A percentile compares a stretch with the other conserved stretches of the same genome.
Conservation (phyloP, 2,888 invertebrate species). For the Apodemia duryi region DNA sequence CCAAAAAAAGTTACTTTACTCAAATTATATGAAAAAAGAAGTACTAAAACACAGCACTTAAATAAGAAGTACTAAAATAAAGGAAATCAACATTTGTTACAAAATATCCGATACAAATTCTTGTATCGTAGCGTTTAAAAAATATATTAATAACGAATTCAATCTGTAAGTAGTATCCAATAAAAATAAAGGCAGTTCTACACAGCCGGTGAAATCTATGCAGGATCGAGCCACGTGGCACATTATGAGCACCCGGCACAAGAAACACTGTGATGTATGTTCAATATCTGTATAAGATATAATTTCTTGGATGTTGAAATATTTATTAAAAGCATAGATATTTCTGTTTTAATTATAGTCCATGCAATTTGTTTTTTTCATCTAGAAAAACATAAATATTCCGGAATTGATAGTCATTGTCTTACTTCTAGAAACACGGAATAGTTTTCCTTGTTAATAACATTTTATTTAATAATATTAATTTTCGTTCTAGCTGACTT, state of each 20-base stretch:
- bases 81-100: background rate
- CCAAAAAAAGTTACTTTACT: too few relatives aligned
- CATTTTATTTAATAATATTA: background rate
- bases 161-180: constrained; percentile 14
- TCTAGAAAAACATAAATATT: too few relatives aligned
- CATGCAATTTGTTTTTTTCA: too few relatives aligned
- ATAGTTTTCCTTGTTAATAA: too few relatives aligned
- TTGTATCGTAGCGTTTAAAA: constrained; percentile 7
- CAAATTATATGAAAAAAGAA: too few relatives aligned
- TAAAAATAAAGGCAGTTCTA: constrained; percentile 12
- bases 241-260: constrained; percentile 24
- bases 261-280: constrained; percentile 9
- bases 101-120: constrained; percentile 1
- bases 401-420: too few relatives aligned
- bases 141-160: constrained; percentile 9
- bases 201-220: constrained; percentile 12
- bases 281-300: constrained; percentile 11
- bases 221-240: constrained; percentile 23
- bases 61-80: background rate
- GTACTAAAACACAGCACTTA: background rate
- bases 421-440: too few relatives aligned
- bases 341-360: too few relatives aligned
- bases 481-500: constrained; percentile 53
- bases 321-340: background rate
- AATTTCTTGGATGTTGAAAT: constrained; percentile 5